phyloP scores from a whole-genome alignment of 2,888 invertebrate genomes.

The Agrotis segetum region DNA sequence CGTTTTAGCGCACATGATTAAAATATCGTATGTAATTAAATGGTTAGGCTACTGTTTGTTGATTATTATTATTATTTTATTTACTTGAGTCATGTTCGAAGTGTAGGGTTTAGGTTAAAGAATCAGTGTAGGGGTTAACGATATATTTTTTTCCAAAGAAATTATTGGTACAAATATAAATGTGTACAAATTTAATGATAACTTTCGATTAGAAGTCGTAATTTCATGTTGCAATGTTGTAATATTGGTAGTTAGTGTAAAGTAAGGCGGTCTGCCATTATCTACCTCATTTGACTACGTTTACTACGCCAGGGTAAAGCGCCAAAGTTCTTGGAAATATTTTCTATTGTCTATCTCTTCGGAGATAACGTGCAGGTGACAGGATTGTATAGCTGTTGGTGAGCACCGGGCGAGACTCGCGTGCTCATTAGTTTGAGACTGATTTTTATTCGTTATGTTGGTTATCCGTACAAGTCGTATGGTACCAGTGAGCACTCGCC shows the following conservation, averaged over 20 bases:
- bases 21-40: slow-evolving; percentile 79
- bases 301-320: slow-evolving; percentile 85
- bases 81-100: slow-evolving; percentile 81
- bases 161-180: slow-evolving; percentile 90
- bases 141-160: slow-evolving; percentile 89
- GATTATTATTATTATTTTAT: slow-evolving; percentile 91
- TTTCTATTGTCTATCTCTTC: slow-evolving; percentile 80
- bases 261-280: slow-evolving; percentile 83
- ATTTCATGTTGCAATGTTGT: slow-evolving; percentile 89
- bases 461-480: slow-evolving; percentile 24
- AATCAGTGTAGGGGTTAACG: slow-evolving; percentile 75
- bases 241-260: slow-evolving; percentile 86
- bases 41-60: slow-evolving; percentile 83
- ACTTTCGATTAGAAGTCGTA: slow-evolving; percentile 83
- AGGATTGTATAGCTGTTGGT: slow-evolving; percentile 65
- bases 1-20: slow-evolving; percentile 84
- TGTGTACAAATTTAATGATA: slow-evolving; percentile 88
- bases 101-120: slow-evolving; percentile 81
- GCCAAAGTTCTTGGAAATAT: slow-evolving; percentile 87
- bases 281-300: slow-evolving; percentile 86
- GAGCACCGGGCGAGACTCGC: slow-evolving; percentile 24
- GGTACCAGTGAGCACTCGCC: slow-evolving; percentile 42
- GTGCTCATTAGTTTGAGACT: slow-evolving; percentile 80
- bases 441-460: slow-evolving; percentile 74
- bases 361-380: slow-evolving; percentile 74